Evolutionary conservation across 2,888 invertebrate genomes (phyloP).

Genomic region (Glaucopsyche alexis): DNA sequence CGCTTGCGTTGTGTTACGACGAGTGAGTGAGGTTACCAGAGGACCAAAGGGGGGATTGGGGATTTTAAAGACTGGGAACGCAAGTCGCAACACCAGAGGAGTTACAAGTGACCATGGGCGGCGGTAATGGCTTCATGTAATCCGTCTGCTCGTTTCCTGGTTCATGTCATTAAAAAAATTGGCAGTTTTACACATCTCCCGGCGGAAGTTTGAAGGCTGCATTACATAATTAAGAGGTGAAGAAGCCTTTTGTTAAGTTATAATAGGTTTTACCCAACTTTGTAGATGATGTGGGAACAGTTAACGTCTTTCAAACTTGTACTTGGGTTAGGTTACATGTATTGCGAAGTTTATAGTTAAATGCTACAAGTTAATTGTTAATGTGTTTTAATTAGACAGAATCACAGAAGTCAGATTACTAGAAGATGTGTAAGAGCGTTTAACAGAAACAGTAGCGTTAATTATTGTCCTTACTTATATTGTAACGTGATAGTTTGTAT

Average conservation of each 20-base stretch:
- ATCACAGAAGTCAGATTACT: neutral
- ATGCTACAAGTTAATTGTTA: neutral
- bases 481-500: neutral
- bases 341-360: neutral
- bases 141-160: too few relatives aligned
- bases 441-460: too few relatives aligned
- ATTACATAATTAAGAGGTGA: neutral
- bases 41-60: too few relatives aligned
- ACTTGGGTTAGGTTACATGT: neutral
- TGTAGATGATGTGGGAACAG: neutral
- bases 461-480: neutral
- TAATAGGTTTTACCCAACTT: neutral
- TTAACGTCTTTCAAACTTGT: neutral
- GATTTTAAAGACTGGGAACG: too few relatives aligned
- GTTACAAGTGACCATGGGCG: too few relatives aligned
- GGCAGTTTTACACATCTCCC: too few relatives aligned
- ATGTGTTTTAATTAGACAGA: neutral
- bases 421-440: neutral
- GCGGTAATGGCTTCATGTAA: too few relatives aligned
- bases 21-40: too few relatives aligned
- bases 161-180: too few relatives aligned
- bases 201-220: neutral
- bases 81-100: too few relatives aligned
- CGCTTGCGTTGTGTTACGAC: too few relatives aligned
- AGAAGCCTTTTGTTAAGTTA: conserved; percentile 1